A percentile compares a stretch with the other conserved stretches of the same genome.
These are phyloP conservation scores for Peromyscus maniculatus DNA, from an alignment of 2,113 vertebrate genomes.

Conservation along the genomic window DNA sequence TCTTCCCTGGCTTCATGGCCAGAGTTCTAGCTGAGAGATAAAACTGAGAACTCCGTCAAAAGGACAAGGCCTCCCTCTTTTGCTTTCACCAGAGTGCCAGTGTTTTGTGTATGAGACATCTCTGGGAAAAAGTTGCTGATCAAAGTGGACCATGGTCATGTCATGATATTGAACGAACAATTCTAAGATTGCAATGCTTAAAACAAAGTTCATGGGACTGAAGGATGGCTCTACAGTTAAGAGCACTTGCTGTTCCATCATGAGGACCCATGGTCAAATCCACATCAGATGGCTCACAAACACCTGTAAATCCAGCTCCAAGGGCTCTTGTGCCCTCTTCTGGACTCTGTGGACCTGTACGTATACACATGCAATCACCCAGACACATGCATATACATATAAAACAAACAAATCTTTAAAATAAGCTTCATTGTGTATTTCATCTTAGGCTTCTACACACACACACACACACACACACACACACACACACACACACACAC, in stretches of 20 bases:
- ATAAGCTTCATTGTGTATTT: neutral
- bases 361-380: neutral
- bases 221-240: neutral
- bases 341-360: neutral
- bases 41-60: neutral
- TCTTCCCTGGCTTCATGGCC: neutral
- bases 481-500: neutral
- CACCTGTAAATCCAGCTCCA: neutral
- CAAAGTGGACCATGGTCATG: neutral
- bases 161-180: neutral
- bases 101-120: neutral
- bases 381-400: neutral
- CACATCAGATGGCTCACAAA: too few relatives aligned
- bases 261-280: neutral
- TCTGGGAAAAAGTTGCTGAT: neutral
- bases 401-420: neutral
- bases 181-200: neutral
- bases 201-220: neutral
- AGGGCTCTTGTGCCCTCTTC: too few relatives aligned
- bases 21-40: neutral
- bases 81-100: neutral
- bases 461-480: neutral
- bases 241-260: neutral
- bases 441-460: neutral
- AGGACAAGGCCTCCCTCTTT: neutral